phyloP scores from a whole-genome alignment of 2,888 invertebrate genomes.

The Clanis bilineata region DNA sequence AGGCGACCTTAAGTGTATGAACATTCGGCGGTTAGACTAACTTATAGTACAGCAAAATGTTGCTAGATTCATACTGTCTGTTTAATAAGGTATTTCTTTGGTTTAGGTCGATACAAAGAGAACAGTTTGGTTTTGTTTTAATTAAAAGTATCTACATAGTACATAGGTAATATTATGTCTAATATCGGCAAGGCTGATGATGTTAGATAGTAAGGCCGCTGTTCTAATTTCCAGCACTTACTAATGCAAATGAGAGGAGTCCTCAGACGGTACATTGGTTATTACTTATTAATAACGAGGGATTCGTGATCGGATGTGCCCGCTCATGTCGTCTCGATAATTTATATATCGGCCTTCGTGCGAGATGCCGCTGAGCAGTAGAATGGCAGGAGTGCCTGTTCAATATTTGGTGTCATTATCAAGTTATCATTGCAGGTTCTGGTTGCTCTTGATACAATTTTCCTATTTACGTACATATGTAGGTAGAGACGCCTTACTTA shows the following conservation, averaged over 20 bases:
- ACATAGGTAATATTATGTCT: constrained; percentile 19
- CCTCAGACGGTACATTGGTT: constrained; percentile 35
- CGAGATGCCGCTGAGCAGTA: constrained; percentile 10
- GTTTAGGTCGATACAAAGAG: too few relatives aligned
- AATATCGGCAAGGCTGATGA: constrained; percentile 28
- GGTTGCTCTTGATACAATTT: too few relatives aligned
- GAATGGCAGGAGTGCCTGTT: background rate
- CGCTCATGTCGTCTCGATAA: constrained; percentile 15
- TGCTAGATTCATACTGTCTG: too few relatives aligned
- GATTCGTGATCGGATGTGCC: constrained; percentile 37
- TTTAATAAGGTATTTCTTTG: too few relatives aligned
- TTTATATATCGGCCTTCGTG: constrained; percentile 34
- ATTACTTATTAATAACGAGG: constrained; percentile 28
- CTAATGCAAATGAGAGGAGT: constrained; percentile 54
- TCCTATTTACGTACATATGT: too few relatives aligned
- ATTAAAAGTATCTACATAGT: constrained; percentile 17
- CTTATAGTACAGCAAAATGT: too few relatives aligned
- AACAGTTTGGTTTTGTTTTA: background rate
- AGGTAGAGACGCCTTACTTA: too few relatives aligned
- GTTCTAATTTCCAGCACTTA: constrained; percentile 51
- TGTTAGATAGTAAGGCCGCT: constrained; percentile 52
- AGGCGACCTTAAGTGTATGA: too few relatives aligned
- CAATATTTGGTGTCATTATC: constrained; percentile 1
- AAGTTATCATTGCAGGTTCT: background rate
- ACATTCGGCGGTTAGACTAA: too few relatives aligned